These are phyloP conservation scores for Lepus timidus DNA, from an alignment of 2,113 vertebrate genomes.

Conservation along the genomic window DNA sequence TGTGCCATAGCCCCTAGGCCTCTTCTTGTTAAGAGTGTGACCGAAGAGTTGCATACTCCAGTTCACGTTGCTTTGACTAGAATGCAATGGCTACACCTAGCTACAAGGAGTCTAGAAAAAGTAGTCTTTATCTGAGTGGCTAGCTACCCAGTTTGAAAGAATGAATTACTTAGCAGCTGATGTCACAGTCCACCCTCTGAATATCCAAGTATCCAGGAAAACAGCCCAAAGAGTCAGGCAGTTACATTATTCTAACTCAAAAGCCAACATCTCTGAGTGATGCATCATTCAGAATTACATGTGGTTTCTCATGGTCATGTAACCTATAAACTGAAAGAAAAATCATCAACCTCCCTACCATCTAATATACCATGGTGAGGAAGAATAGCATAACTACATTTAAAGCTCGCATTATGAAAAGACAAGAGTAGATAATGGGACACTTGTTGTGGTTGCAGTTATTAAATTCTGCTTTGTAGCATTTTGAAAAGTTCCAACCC, in stretches of 20 bases:
- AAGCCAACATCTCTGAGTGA: background rate
- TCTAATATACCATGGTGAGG: background rate
- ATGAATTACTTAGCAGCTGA: background rate
- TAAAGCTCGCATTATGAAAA: conserved; percentile 5
- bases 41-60: background rate
- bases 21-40: background rate
- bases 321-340: background rate
- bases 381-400: background rate
- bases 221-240: background rate
- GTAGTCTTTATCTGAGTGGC: background rate
- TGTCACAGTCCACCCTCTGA: background rate
- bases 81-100: background rate
- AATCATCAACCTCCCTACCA: background rate
- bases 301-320: background rate
- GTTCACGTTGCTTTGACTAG: background rate
- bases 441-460: background rate
- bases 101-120: background rate
- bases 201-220: background rate
- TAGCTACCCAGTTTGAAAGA: conserved; percentile 40
- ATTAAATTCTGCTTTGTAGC: background rate
- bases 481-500: background rate
- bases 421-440: background rate
- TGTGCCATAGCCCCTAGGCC: background rate
- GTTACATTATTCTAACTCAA: background rate
- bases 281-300: background rate